Percentiles rank a stretch among this genome's conserved stretches.
Evolutionary conservation across 1,140 invertebrate genomes (phyloP).

Genomic region (Ostrea denselamellosa): DNA sequence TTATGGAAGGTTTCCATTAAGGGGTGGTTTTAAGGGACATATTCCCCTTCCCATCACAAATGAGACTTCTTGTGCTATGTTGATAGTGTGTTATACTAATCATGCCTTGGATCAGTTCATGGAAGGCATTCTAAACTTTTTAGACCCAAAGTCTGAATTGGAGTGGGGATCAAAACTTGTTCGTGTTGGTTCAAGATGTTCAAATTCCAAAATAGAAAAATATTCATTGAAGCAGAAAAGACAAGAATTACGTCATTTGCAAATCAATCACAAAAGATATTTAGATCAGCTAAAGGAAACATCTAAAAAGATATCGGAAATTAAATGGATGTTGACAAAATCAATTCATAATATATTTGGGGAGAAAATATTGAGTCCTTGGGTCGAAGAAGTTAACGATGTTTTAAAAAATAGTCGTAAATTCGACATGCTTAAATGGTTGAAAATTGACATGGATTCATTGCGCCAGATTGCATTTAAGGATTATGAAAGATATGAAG

Average conservation of each 20-base stretch:
- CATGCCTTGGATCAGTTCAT: conserved; percentile 94
- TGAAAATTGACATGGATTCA: not conserved
- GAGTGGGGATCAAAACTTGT: conserved; percentile 86
- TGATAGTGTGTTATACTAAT: conserved; percentile 91
- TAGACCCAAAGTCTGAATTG: conserved; percentile 81
- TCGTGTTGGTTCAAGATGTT: conserved; percentile 86
- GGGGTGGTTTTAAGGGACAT: not conserved
- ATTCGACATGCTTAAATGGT: not conserved
- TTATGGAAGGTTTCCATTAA: not conserved
- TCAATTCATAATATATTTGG: not conserved
- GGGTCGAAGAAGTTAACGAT: conserved; percentile 16
- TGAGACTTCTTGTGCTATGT: conserved; percentile 81
- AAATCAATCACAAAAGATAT: not conserved
- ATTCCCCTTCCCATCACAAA: conserved; percentile 46
- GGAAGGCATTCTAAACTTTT: conserved; percentile 80
- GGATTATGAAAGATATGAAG: conserved; percentile 5
- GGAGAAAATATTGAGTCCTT: not conserved
- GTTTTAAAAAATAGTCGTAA: not conserved
- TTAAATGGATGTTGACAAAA: conserved; percentile 25
- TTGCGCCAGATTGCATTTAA: not conserved
- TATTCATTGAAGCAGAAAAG: conserved; percentile 47
- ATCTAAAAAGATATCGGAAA: conserved; percentile 11
- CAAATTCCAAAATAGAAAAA: conserved; percentile 73
- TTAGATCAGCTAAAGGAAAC: not conserved
- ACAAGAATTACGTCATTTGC: not conserved